Conservation (phyloP, 1,140 invertebrate genomes). For the Diorhabda sublineata region DNA sequence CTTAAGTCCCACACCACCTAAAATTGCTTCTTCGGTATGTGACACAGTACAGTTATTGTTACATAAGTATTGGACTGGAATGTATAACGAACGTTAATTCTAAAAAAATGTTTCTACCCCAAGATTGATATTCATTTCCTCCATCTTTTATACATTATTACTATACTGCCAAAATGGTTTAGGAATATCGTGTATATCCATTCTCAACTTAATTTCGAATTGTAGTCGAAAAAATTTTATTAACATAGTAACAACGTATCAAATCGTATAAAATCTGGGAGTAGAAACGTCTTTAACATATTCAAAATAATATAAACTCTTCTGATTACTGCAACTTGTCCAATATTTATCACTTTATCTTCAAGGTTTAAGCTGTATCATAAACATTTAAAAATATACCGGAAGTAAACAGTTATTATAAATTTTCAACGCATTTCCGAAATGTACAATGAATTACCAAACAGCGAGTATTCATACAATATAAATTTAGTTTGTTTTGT, state of each 20-base stretch:
- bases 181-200: too few species aligned
- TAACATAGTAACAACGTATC: too few species aligned
- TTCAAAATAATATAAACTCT: neutral
- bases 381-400: neutral
- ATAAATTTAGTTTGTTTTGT: too few species aligned
- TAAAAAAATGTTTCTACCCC: neutral
- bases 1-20: constrained; percentile 59
- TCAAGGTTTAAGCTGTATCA: constrained; percentile 44
- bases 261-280: neutral
- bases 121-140: neutral
- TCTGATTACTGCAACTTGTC: constrained; percentile 25
- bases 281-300: neutral
- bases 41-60: constrained; percentile 37
- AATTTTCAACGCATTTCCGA: too few species aligned
- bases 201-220: too few species aligned
- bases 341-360: constrained; percentile 46
- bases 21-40: constrained; percentile 56
- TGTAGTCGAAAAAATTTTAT: too few species aligned
- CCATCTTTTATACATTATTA: too few species aligned
- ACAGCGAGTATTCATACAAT: too few species aligned
- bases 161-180: too few species aligned
- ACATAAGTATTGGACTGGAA: constrained; percentile 46
- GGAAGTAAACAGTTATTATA: too few species aligned
- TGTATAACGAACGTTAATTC: neutral
- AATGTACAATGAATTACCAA: too few species aligned